A percentile compares a stretch with the other conserved stretches of the same genome.
phyloP scores from a whole-genome alignment of 2,797 vertebrate species.

The Trachurus trachurus region DNA sequence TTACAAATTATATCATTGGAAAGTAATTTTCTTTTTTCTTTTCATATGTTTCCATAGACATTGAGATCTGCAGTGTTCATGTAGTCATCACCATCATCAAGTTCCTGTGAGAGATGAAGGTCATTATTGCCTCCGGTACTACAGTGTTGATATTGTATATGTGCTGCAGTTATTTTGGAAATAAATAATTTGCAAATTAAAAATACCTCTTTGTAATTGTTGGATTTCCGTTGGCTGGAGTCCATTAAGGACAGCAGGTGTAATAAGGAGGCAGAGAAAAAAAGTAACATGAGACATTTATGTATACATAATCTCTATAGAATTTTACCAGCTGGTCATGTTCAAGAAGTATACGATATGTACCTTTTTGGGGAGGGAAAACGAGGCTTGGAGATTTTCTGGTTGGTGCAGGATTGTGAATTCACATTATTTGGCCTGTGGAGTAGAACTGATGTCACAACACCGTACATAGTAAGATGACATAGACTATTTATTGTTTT shows the following conservation, averaged over 20 bases:
- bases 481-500: background rate
- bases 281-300: slow-evolving; percentile 5
- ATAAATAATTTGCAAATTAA: background rate
- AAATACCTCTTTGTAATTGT: slow-evolving; percentile 56
- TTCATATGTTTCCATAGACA: slow-evolving; percentile 71
- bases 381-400: slow-evolving; percentile 56
- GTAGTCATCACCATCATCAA: slow-evolving; percentile 58
- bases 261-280: background rate
- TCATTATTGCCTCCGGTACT: slow-evolving; percentile 9
- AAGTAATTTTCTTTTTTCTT: background rate
- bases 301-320: background rate
- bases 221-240: slow-evolving; percentile 54
- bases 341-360: background rate
- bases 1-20: background rate
- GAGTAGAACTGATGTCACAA: slow-evolving; percentile 15
- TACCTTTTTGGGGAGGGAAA: slow-evolving; percentile 77
- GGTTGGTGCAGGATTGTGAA: slow-evolving; percentile 2
- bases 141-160: background rate
- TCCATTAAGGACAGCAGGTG: slow-evolving; percentile 22
- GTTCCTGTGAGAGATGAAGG: slow-evolving; percentile 44
- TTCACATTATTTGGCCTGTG: slow-evolving; percentile 46
- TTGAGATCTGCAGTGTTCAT: slow-evolving; percentile 60
- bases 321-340: background rate
- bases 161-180: background rate
- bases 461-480: background rate